Base-by-base conservation (phyloP, 2,888 invertebrate species). In the Atethmia centrago region DNA sequence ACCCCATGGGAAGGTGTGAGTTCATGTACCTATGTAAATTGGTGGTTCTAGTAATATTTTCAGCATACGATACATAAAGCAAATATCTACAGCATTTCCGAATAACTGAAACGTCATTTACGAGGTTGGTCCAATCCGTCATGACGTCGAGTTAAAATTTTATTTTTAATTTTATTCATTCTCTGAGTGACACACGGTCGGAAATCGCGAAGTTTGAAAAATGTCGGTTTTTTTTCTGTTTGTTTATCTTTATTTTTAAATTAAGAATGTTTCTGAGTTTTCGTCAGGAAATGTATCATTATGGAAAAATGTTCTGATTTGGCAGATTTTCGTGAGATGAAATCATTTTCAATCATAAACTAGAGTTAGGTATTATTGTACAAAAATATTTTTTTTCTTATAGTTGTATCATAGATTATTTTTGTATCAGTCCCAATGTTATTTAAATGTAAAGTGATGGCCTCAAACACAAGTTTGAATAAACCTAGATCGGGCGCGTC, bases 141-240 rank as follows among this genome's bases (percentile, higher is more conserved):
- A 80, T 47, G 31, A 28, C 8, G 9, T 40, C 2, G 2, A 49
- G 12, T 67, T 25, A 59, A 51, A 51, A 51, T 45, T 58, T 45
- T 74, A 68, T 71, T 71, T 79, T 66, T 74, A 71, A 74, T 66
- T 66, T 66, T 16, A 42, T 36, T 51, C 55, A 3, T 16, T n/a
- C n/a, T n/a, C n/a, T 21, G 7, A 19, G 0, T 63, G 64, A 65
- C 65, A 65, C 56, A 55, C 31, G 31, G 63, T 36, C 78, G 84
- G 84, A 81, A 74, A 72, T 71, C 51, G 55, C 55, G 25, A 16
- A 31, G 21, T 69, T 55, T 2, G n/a, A 73, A 83, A 71, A 83
- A 83, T 83, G 71, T 83, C 83, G 63, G 62, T 74, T 64, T 51
- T 14, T 31, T 28, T 28, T 72, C 21, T 21, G 19, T 70, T 47